Evolutionary conservation across 2,113 vertebrate species (phyloP).

Genomic region (Corvus cornix): DNA sequence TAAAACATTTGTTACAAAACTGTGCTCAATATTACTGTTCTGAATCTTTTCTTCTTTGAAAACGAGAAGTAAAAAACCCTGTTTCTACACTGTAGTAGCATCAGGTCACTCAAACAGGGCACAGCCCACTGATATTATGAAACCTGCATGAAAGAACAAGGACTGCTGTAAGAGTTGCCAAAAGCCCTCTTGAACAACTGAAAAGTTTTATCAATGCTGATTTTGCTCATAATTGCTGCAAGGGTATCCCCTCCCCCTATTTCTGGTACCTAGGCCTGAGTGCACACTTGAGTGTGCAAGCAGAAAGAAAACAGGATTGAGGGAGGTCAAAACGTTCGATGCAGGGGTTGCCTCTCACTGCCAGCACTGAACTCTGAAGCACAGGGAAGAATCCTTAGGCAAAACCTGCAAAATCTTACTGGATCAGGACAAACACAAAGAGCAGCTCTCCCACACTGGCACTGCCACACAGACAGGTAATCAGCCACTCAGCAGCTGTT

Average conservation of each 20-base stretch:
- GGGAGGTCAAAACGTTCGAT: not conserved
- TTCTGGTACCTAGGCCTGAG: not conserved
- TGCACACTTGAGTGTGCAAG: fast-evolving
- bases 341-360: not conserved
- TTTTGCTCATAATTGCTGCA: not conserved
- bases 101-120: not conserved
- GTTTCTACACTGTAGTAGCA: not conserved
- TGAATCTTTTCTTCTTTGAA: not conserved
- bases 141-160: not conserved
- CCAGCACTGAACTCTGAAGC: not conserved
- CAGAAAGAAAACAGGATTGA: not conserved
- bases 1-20: not conserved
- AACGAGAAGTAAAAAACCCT: not conserved
- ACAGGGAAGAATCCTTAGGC: not conserved
- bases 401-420: not conserved
- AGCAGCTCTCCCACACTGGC: not conserved
- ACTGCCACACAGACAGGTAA: not conserved
- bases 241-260: not conserved
- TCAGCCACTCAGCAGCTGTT: fast-evolving
- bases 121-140: not conserved
- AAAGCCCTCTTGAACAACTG: not conserved
- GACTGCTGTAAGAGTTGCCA: not conserved
- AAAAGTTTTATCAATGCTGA: not conserved
- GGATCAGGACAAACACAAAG: not conserved
- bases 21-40: not conserved